phyloP scores from a whole-genome alignment of 1,140 invertebrate genomes.

The Bombus haemorrhoidalis region DNA sequence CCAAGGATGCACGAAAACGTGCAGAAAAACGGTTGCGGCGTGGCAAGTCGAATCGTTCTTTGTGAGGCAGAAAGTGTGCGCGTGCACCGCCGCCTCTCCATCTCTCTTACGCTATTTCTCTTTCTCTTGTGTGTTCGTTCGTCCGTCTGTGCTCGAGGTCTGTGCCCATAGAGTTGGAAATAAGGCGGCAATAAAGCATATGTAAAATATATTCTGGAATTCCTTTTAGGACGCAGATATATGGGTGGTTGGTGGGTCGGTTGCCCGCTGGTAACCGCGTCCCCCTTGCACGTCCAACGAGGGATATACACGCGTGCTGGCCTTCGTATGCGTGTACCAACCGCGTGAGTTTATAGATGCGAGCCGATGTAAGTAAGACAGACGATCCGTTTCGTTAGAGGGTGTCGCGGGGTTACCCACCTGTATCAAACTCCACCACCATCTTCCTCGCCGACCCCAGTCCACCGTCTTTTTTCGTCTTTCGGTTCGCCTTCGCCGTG shows the following conservation, averaged over 20 bases:
- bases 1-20: slow-evolving; percentile 26
- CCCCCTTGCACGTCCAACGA: slow-evolving; percentile 55
- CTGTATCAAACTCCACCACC: slow-evolving; percentile 70
- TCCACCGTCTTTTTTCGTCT: slow-evolving; percentile 34
- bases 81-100: slow-evolving; percentile 20
- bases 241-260: slow-evolving; percentile 77
- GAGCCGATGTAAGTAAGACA: slow-evolving; percentile 74
- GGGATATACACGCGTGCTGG: slow-evolving; percentile 56
- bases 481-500: slow-evolving; percentile 5
- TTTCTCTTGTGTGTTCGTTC: slow-evolving; percentile 8
- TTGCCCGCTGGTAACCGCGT: slow-evolving; percentile 75
- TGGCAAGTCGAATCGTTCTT: slow-evolving; percentile 24
- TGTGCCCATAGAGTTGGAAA: slow-evolving; percentile 77
- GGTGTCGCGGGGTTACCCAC: slow-evolving; percentile 76
- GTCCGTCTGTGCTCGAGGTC: slow-evolving; percentile 51
- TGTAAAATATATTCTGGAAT: slow-evolving; percentile 84
- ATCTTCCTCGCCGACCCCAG: slow-evolving; percentile 29
- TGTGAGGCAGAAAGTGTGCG: slow-evolving; percentile 32
- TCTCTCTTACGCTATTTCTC: neutral
- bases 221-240: slow-evolving; percentile 83
- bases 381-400: slow-evolving; percentile 77
- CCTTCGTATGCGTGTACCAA: slow-evolving; percentile 58
- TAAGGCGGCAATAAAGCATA: slow-evolving; percentile 83
- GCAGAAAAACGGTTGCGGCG: slow-evolving; percentile 29
- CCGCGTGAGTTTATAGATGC: slow-evolving; percentile 73